Percentiles rank a stretch among this genome's conserved stretches.
Conservation (phyloP, 2,888 invertebrate species). For the Noctuana brunneofusca region DNA sequence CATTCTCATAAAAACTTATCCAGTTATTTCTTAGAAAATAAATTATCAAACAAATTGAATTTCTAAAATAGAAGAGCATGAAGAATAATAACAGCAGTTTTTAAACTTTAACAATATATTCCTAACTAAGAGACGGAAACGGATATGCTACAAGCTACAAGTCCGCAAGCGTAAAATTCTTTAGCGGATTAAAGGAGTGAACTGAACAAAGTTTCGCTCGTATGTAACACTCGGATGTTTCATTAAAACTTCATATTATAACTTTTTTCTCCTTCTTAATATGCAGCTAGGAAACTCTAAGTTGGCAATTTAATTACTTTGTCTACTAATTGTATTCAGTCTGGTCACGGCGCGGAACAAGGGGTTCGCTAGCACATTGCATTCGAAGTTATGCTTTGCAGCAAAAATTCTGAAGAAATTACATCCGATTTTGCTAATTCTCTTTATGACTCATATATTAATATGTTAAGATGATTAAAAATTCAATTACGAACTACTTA, state of each 20-base stretch:
- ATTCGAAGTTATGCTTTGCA: slow-evolving; percentile 28
- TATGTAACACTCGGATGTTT: slow-evolving; percentile 39
- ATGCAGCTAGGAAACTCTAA: slow-evolving; percentile 59
- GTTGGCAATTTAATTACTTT: slow-evolving; percentile 65
- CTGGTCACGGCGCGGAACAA: slow-evolving; percentile 34
- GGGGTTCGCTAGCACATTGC: slow-evolving; percentile 20
- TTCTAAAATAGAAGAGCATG: not conserved
- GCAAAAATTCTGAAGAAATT: slow-evolving; percentile 20
- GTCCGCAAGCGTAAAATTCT: slow-evolving; percentile 32
- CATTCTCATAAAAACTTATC: too few species aligned
- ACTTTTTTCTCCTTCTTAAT: slow-evolving; percentile 55
- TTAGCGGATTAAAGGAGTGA: slow-evolving; percentile 33
- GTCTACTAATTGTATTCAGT: slow-evolving; percentile 59
- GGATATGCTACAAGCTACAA: slow-evolving; percentile 17
- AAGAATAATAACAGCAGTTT: slow-evolving; percentile 24
- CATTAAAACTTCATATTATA: slow-evolving; percentile 56
- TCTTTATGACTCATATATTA: slow-evolving; percentile 1
- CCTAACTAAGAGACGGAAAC: slow-evolving; percentile 30
- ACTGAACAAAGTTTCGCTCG: slow-evolving; percentile 27
- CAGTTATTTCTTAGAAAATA: too few species aligned
- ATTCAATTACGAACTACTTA: too few species aligned
- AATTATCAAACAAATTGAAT: not conserved
- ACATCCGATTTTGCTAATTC: slow-evolving; percentile 13
- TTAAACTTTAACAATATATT: slow-evolving; percentile 30
- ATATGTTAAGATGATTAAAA: not conserved